These are phyloP conservation scores for Micropoecilia bifurca DNA, from an alignment of 2,797 vertebrate genomes.

Conservation along the genomic window DNA sequence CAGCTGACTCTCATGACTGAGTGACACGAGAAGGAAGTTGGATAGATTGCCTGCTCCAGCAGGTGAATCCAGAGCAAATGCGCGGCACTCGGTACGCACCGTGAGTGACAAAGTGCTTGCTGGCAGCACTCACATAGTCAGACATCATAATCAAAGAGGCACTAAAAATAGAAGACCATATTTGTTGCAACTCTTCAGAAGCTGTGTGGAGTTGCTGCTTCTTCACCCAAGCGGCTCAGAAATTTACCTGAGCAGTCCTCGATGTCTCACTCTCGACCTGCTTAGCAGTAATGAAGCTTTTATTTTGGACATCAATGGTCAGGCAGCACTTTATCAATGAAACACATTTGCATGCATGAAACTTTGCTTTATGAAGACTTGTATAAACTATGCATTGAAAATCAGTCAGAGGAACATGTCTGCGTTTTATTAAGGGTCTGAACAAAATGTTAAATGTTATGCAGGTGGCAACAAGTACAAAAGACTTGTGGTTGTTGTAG, in stretches of 20 bases:
- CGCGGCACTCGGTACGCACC: constrained; percentile 38
- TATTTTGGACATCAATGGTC: constrained; percentile 55
- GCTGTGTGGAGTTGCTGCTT: constrained; percentile 49
- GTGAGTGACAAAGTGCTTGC: constrained; percentile 70
- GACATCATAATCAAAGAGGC: constrained; percentile 75
- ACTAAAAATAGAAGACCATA: constrained; percentile 70
- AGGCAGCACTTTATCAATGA: constrained; percentile 44
- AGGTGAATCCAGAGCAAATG: constrained; percentile 48
- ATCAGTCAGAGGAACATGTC: constrained; percentile 43
- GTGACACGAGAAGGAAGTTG: constrained; percentile 42
- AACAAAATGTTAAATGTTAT: constrained; percentile 49
- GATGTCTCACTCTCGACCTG: constrained; percentile 17
- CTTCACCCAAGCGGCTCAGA: constrained; percentile 20
- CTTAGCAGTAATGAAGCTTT: constrained; percentile 50
- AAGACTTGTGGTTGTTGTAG: background rate
- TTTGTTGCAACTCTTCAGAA: constrained; percentile 60
- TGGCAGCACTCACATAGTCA: constrained; percentile 65
- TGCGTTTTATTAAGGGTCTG: constrained; percentile 16
- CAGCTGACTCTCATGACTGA: constrained; percentile 35
- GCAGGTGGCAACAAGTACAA: constrained; percentile 35
- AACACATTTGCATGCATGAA: constrained; percentile 22
- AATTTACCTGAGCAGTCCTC: constrained; percentile 32
- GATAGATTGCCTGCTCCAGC: constrained; percentile 45
- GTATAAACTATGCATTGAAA: background rate
- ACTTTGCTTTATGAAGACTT: constrained; percentile 2